A percentile compares a stretch with the other conserved stretches of the same genome.
phyloP scores from a whole-genome alignment of 2,113 vertebrate species.

The Dolichotis patagonum region DNA sequence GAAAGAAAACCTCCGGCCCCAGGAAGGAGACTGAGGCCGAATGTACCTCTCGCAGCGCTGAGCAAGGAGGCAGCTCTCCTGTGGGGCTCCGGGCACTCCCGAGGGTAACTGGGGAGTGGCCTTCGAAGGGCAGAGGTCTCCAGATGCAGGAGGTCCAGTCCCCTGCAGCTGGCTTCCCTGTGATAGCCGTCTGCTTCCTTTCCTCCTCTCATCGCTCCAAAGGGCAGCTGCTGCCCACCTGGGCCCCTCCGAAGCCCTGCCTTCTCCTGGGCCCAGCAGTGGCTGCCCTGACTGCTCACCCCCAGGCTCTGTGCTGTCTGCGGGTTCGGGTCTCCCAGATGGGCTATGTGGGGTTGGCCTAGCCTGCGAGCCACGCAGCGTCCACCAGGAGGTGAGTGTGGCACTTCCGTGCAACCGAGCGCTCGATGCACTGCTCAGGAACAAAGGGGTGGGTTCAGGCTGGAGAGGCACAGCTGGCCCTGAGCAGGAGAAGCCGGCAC shows the following conservation, averaged over 20 bases:
- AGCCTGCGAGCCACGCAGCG: no score
- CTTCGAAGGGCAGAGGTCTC: not conserved
- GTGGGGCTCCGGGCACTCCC: not conserved
- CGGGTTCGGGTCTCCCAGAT: rapidly evolving
- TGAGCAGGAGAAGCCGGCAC: not conserved
- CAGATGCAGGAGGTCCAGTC: not conserved
- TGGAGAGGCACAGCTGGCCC: no score
- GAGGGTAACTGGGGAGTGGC: rapidly evolving
- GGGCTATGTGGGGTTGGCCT: rapidly evolving
- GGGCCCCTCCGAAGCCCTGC: not conserved
- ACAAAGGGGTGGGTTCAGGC: no score
- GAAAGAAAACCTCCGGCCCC: not conserved
- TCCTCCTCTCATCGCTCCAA: not conserved
- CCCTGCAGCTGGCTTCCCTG: not conserved
- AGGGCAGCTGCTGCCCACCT: not conserved
- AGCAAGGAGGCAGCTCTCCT: not conserved
- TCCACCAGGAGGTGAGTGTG: rapidly evolving
- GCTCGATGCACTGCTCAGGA: rapidly evolving
- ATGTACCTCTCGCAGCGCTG: not conserved
- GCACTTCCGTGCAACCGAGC: rapidly evolving
- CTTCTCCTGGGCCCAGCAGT: not conserved
- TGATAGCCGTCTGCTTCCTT: no score
- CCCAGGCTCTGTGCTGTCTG: rapidly evolving
- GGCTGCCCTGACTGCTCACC: no score
- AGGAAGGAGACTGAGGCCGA: not conserved